A percentile compares a stretch with the other conserved stretches of the same genome.
phyloP scores from a whole-genome alignment of 2,113 vertebrate genomes.

The Microcebus jonahi region DNA sequence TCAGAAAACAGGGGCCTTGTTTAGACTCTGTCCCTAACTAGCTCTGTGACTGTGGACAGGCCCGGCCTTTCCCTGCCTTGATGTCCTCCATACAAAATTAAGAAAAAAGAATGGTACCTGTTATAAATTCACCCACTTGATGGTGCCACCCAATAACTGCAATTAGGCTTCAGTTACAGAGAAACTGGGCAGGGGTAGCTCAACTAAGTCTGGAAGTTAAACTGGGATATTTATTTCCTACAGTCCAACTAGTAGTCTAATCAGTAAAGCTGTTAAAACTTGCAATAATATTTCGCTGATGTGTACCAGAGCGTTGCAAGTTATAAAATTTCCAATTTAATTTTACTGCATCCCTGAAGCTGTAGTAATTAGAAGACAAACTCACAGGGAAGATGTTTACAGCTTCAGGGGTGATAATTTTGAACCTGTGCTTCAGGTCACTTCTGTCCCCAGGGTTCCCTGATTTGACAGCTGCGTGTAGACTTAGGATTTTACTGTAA shows the following conservation, averaged over 20 bases:
- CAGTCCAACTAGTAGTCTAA: constrained; percentile 86
- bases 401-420: constrained; percentile 94
- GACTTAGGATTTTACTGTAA: constrained; percentile 91
- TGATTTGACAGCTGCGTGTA: constrained; percentile 86
- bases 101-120: background rate
- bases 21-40: background rate
- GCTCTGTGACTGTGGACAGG: background rate
- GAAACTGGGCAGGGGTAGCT: constrained; percentile 69
- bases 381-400: constrained; percentile 92
- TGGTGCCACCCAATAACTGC: constrained; percentile 54
- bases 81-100: background rate
- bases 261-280: constrained; percentile 88
- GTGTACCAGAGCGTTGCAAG: constrained; percentile 87
- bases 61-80: background rate
- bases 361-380: constrained; percentile 87
- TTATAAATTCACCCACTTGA: constrained; percentile 80
- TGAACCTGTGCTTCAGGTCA: constrained; percentile 90
- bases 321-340: constrained; percentile 92
- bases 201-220: constrained; percentile 84
- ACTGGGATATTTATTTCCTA: constrained; percentile 85
- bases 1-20: background rate
- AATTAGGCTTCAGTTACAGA: constrained; percentile 66
- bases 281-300: constrained; percentile 90
- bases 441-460: constrained; percentile 81
- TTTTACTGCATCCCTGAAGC: constrained; percentile 88